Conservation (phyloP, 2,797 vertebrate genomes). For the Acanthurus tractus region DNA sequence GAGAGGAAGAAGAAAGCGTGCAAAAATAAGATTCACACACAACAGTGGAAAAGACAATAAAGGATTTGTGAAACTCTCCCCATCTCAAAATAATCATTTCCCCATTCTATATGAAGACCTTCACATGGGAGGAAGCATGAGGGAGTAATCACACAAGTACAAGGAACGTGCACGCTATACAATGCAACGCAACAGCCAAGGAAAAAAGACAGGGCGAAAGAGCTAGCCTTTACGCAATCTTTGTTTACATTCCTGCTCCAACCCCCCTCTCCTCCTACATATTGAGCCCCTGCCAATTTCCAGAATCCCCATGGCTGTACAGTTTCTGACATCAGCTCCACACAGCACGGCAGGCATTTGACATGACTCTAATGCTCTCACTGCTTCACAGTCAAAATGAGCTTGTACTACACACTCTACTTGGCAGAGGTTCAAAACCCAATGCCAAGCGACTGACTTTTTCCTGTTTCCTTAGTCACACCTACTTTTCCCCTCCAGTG, state of each 20-base stretch:
- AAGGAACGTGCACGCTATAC: background rate
- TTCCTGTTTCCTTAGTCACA: slow-evolving; percentile 57
- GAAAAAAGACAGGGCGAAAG: slow-evolving; percentile 39
- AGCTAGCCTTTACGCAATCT: slow-evolving; percentile 78
- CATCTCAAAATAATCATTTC: slow-evolving; percentile 25
- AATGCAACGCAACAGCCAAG: slow-evolving; percentile 20
- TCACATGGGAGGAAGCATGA: slow-evolving; percentile 7
- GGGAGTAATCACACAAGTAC: background rate
- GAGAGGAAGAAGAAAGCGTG: slow-evolving; percentile 4
- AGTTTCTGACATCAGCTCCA: slow-evolving; percentile 78
- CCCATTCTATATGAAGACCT: slow-evolving; percentile 22
- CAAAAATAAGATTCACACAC: slow-evolving; percentile 20
- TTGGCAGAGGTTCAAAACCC: slow-evolving; percentile 78
- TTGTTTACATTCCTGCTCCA: slow-evolving; percentile 85
- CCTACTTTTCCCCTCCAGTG: slow-evolving; percentile 28
- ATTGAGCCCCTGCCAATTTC: slow-evolving; percentile 78
- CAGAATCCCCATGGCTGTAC: slow-evolving; percentile 75
- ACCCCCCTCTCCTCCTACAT: slow-evolving; percentile 47
- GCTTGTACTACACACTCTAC: slow-evolving; percentile 61
- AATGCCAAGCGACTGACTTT: slow-evolving; percentile 42
- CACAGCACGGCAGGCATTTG: slow-evolving; percentile 57
- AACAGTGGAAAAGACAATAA: slow-evolving; percentile 11
- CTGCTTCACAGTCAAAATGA: slow-evolving; percentile 69
- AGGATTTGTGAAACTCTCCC: slow-evolving; percentile 17
- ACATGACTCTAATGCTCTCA: slow-evolving; percentile 68